Evolutionary conservation across 2,797 vertebrate genomes (phyloP).

Genomic region (Chromobotia macracanthus): DNA sequence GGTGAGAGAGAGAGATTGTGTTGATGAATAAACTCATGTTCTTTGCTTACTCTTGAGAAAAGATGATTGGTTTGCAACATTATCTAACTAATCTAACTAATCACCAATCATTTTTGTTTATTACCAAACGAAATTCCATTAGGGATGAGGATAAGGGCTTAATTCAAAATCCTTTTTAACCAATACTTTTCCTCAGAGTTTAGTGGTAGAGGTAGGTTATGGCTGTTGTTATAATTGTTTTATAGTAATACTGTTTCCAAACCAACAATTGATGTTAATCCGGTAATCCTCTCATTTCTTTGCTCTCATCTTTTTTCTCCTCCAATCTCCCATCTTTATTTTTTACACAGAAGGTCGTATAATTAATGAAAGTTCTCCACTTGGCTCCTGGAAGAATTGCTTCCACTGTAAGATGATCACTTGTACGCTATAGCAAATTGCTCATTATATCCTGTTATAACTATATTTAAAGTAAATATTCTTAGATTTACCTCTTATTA

Average conservation of each 20-base stretch:
- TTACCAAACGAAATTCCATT: too few species aligned
- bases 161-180: too few species aligned
- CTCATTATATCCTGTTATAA: neutral
- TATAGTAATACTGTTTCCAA: neutral
- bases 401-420: constrained; percentile 81
- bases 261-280: neutral
- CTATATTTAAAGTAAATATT: neutral
- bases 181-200: neutral
- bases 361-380: constrained; percentile 74
- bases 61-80: too few species aligned
- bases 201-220: neutral
- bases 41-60: too few species aligned
- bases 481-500: neutral
- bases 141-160: too few species aligned
- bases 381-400: constrained; percentile 83
- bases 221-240: neutral
- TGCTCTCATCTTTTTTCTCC: neutral
- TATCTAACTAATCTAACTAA: too few species aligned
- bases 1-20: constrained; percentile 68
- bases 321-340: neutral
- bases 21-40: neutral
- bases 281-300: neutral
- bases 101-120: too few species aligned
- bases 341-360: constrained; percentile 78
- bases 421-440: neutral